These are phyloP conservation scores for Stratiolaelaps scimitus DNA, from an alignment of 1,140 invertebrate species.

Conservation along the genomic window DNA sequence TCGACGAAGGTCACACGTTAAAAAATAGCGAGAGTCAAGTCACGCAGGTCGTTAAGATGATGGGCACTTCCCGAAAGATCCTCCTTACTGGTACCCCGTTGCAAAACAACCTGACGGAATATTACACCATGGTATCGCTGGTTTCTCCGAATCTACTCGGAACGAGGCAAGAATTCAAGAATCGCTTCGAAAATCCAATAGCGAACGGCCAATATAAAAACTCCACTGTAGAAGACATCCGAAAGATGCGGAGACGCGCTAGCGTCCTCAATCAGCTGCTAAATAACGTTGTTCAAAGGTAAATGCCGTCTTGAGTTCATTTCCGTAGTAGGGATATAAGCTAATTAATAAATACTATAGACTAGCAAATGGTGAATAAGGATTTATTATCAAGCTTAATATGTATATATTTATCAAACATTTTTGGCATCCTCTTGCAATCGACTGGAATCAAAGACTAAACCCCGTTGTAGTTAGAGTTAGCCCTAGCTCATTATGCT, in stretches of 20 bases:
- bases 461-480: too few relatives aligned
- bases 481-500: too few relatives aligned
- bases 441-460: too few relatives aligned
- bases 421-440: too few relatives aligned
- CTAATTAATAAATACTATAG: too few relatives aligned
- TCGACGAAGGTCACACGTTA: conserved; percentile 87
- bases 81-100: conserved; percentile 88
- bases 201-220: conserved; percentile 87
- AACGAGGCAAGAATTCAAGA: conserved; percentile 61
- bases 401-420: too few relatives aligned
- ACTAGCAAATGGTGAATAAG: too few relatives aligned
- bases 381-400: too few relatives aligned
- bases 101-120: conserved; percentile 85
- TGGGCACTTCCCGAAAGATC: conserved; percentile 63
- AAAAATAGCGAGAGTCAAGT: conserved; percentile 78
- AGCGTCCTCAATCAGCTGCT: conserved; percentile 84
- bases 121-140: conserved; percentile 45
- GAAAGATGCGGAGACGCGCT: conserved; percentile 82
- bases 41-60: conserved; percentile 46
- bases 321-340: too few relatives aligned
- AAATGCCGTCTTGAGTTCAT: not conserved
- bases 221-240: conserved; percentile 73
- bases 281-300: conserved; percentile 66
- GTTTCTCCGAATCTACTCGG: conserved; percentile 86
- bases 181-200: conserved; percentile 82